Evolutionary conservation across 2,888 invertebrate species (phyloP), one percentile per base, ranked within the genome.

Genomic region (Ophonus ardosiacus): DNA sequence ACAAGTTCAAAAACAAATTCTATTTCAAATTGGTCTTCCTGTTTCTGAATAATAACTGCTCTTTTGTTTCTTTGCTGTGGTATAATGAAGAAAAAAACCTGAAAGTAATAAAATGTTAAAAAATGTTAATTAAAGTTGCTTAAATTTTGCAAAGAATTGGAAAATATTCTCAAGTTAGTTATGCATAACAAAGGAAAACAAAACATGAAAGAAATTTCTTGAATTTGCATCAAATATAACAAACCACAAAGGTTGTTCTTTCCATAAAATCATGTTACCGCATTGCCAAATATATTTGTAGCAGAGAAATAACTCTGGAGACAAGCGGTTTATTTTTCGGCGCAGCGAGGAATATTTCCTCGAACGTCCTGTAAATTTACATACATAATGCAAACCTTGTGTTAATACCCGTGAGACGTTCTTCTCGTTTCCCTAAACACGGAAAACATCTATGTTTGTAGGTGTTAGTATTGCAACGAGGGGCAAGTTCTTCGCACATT

Each of bases 311-410:
- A 81, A 56, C 81, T 65, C 81, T 56, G 68, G 81, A 65, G 81
- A 81, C 81, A 81, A 43, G 18, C 63, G 68, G 68, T 68, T 71
- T 82, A 82, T 82, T 71, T 82, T 82, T 81, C 68, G 56, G 15
- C 68, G 59, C 68, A 63, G n/a, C 76, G 21, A 21, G 71, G 79
- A 79, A 79, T 79, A 79, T 79, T 79, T 81, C 51, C 56, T 24
- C 65, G 51, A 81, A 65, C 68, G 81, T 81, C 81, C 83, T 83
- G 84, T 78, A 65, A 84, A 84, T 84, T 84, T 84, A 63, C 84
- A 84, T 84, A 84, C 84, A 84, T 84, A 84, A 84, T 84, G 65
- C 65, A 78, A 84, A 84, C 78, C 63, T 78, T 78, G 51, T 76
- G 63, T 84, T 84, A 84, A 84, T 84, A 84, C 84, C 76, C 84